Conservation (phyloP, 2,113 vertebrate genomes). For the Odontophorus gujanensis region DNA sequence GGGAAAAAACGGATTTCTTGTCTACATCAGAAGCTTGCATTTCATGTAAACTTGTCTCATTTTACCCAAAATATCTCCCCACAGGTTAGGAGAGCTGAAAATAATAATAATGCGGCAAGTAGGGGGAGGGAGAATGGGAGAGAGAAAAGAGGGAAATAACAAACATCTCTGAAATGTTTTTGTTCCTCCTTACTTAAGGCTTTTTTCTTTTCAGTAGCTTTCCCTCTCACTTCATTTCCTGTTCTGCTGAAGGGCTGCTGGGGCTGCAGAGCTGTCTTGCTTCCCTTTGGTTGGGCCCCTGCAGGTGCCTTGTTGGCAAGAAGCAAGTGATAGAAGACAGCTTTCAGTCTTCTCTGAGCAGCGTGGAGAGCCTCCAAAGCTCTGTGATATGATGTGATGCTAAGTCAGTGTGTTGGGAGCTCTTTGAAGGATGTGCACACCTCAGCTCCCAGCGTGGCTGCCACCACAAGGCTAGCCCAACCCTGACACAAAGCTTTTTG, state of each 20-base stretch:
- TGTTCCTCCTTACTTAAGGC: background rate
- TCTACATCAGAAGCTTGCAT: conserved; percentile 62
- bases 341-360: background rate
- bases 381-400: background rate
- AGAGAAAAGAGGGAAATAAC: background rate
- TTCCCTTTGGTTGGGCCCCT: background rate
- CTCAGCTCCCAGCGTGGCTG: background rate
- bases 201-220: background rate
- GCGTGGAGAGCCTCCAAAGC: background rate
- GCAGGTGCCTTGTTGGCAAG: background rate
- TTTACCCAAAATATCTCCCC: conserved; percentile 56
- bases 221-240: background rate
- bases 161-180: background rate
- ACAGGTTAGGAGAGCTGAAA: conserved; percentile 43
- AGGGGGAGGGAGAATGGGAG: background rate
- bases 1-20: conserved; percentile 60
- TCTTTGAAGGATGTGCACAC: background rate
- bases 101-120: background rate
- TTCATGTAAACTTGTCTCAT: conserved; percentile 58
- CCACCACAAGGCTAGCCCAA: background rate
- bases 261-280: background rate
- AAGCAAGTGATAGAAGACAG: background rate
- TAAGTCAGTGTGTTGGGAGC: background rate
- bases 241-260: background rate
- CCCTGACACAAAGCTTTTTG: background rate